These are phyloP conservation scores for Paraescarpia echinospica DNA, from an alignment of 1,140 invertebrate species.

Conservation along the genomic window DNA sequence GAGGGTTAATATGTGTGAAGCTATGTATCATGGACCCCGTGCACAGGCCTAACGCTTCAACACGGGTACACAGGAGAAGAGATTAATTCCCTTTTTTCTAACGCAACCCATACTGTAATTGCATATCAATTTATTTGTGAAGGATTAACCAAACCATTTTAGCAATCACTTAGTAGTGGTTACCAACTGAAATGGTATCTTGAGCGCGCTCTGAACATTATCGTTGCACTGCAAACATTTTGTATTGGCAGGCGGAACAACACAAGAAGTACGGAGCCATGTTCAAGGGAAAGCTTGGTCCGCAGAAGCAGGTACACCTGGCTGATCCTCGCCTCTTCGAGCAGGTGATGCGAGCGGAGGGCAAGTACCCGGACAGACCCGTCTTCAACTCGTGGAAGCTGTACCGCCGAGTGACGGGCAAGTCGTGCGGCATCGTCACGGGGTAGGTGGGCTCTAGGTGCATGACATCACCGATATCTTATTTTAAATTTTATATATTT, in stretches of 20 bases:
- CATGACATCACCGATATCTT: not conserved
- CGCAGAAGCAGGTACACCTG: slow-evolving; percentile 72
- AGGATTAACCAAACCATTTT: not conserved
- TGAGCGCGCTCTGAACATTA: not conserved
- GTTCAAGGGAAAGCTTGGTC: slow-evolving; percentile 75
- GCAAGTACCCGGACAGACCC: slow-evolving; percentile 72
- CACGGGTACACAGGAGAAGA: too few relatives aligned
- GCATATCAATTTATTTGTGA: not conserved
- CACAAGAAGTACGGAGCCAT: slow-evolving; percentile 74
- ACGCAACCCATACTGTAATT: too few relatives aligned
- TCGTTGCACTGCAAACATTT: not conserved
- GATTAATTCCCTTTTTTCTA: too few relatives aligned
- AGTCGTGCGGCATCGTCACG: slow-evolving; percentile 53
- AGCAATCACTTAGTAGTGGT: not conserved
- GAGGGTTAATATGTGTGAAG: too few relatives aligned
- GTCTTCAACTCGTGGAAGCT: slow-evolving; percentile 68
- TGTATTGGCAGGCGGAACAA: slow-evolving; percentile 39
- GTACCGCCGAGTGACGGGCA: slow-evolving; percentile 72
- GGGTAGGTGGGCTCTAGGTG: slow-evolving; percentile 16
- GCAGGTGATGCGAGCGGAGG: slow-evolving; percentile 70
- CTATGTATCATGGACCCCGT: too few relatives aligned
- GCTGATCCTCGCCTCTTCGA: slow-evolving; percentile 80
- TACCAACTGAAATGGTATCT: not conserved
- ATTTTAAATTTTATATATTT: not conserved
- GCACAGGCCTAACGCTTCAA: too few relatives aligned